Base-by-base conservation (phyloP, 2,797 vertebrate species). In the Falco novaeseelandiae region DNA sequence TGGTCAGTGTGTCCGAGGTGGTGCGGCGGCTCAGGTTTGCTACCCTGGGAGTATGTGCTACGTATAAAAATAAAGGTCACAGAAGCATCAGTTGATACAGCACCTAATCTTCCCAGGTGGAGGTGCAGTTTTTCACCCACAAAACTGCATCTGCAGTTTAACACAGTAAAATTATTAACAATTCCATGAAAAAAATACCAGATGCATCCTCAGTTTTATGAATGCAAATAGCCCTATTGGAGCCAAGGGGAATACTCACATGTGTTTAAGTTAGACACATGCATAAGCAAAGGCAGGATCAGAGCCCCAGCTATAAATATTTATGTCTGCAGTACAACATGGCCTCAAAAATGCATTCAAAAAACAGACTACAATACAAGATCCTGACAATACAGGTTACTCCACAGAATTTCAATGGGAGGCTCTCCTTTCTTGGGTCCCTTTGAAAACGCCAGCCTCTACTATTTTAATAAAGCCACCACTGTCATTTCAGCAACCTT, bases 211-310 rank as follows among this genome's bases (percentile, higher is more conserved):
- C 79, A 78, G 65, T 89, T 97, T 96, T 91, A 74, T 52, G 91
- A 95, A 94, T 94, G 87, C 86, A 95, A 96, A 96, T 86, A 89
- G 78, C 78, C 73, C 78, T 55, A 0, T 4, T 51, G 92, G 87
- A 93, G 69, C 93, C 94, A 89, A 92, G 87, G 92, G 90, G 61
- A 96, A 91, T 87, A 87, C 63, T 94, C 94, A 93, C 92, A 74
- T 12, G 71, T 95, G 74, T 92, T 96, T 95, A 97, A 96, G 92
- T 95, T 83, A 89, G 86, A 94, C 61, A 95, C 71, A 83, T 58
- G 88, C 92, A 97, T 85, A 96, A 92, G 93, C 86, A 97, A 74
- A 91, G 89, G 63, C 81, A 97, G 87, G 95, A 97, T 94, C 92
- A 93, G 92, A 96, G 83, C 32, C 65, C 65, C 42, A 58, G 76